phyloP scores from a whole-genome alignment of 2,113 vertebrate genomes.

The Leiothrix lutea region DNA sequence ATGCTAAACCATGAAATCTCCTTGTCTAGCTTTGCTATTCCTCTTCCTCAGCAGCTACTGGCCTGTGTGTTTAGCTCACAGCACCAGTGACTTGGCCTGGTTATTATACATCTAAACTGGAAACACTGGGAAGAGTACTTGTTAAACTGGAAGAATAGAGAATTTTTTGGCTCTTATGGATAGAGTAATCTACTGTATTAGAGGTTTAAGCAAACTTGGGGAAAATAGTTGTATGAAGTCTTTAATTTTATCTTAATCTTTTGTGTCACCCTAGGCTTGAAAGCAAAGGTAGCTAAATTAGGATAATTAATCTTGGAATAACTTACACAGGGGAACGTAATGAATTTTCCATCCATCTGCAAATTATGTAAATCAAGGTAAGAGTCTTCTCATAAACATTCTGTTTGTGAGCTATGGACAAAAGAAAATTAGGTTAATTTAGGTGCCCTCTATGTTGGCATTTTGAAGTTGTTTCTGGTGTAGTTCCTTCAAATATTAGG shows the following conservation, averaged over 20 bases:
- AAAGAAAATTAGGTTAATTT: not conserved
- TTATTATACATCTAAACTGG: not conserved
- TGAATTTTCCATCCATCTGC: not conserved
- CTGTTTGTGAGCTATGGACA: not conserved
- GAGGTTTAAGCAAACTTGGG: not conserved
- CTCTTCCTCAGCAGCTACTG: not conserved
- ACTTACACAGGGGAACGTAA: not conserved
- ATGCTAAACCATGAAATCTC: not conserved
- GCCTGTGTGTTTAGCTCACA: not conserved
- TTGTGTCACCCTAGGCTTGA: not conserved
- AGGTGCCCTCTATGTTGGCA: not conserved
- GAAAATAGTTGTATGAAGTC: not conserved
- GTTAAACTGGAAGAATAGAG: not conserved
- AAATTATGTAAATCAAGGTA: conserved; percentile 9
- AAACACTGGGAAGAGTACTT: not conserved
- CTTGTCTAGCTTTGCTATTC: not conserved
- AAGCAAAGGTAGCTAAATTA: conserved; percentile 2
- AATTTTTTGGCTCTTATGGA: not conserved
- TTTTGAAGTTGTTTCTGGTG: not conserved
- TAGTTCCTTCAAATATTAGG: not conserved
- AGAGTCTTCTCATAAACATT: not conserved
- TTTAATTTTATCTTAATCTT: not conserved
- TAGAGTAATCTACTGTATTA: not conserved
- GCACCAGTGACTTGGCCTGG: not conserved
- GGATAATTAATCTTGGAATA: not conserved